Evolutionary conservation across 2,797 vertebrate species (phyloP).

Genomic region (Hippopotamyrus pictus): DNA sequence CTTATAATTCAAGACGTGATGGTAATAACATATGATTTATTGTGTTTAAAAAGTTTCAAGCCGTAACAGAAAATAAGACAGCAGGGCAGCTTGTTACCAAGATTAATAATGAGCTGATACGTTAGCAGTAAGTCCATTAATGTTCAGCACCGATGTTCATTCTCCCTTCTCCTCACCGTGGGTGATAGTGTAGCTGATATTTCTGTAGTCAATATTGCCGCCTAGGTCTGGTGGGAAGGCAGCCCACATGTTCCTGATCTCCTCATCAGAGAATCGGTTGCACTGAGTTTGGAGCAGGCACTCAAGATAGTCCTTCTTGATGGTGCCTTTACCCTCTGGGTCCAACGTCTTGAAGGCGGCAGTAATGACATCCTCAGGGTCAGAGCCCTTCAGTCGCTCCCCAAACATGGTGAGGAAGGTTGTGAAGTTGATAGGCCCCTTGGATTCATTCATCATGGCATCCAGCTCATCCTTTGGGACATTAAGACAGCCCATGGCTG

Average conservation of each 20-base stretch:
- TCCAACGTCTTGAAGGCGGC: constrained; percentile 64
- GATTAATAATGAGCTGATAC: neutral
- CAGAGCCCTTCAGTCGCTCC: constrained; percentile 62
- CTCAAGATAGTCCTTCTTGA: constrained; percentile 62
- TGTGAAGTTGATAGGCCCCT: constrained; percentile 63
- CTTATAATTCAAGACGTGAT: neutral
- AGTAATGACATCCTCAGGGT: constrained; percentile 63
- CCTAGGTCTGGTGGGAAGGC: constrained; percentile 63
- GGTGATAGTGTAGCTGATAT: constrained; percentile 62
- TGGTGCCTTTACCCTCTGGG: constrained; percentile 55
- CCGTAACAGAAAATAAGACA: neutral
- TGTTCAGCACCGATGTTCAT: neutral
- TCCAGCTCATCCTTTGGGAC: constrained; percentile 64
- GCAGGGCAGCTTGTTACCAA: neutral
- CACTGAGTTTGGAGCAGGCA: constrained; percentile 60
- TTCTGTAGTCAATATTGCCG: constrained; percentile 65
- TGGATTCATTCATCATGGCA: constrained; percentile 61
- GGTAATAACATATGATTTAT: neutral
- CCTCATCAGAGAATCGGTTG: constrained; percentile 57
- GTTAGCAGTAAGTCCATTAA: neutral
- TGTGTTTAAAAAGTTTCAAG: neutral
- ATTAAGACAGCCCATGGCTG: constrained; percentile 62
- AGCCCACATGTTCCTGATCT: constrained; percentile 66
- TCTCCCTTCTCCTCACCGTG: constrained; percentile 61
- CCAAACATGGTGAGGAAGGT: constrained; percentile 67